Conservation (phyloP, 92 coral and sea anemone species). For the Porites evermanni region DNA sequence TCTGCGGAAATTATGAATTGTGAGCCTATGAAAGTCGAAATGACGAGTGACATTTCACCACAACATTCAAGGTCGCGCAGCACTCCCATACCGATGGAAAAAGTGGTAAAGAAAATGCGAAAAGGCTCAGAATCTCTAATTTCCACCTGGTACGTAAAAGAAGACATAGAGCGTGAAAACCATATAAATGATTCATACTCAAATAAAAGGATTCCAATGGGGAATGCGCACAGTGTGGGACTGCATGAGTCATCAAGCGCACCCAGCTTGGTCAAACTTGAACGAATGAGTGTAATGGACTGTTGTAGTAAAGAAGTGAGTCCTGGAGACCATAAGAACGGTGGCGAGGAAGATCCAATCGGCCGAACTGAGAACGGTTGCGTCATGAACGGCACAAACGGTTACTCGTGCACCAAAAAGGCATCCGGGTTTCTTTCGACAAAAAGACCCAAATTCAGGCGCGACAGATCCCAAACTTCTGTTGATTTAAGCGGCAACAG, state of each 20-base stretch:
- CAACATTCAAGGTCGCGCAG: slow-evolving; percentile 42
- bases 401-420: neutral
- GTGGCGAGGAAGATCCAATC: neutral
- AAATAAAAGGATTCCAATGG: slow-evolving; percentile 32
- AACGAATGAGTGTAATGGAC: slow-evolving; percentile 1
- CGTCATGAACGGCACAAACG: neutral
- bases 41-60: neutral
- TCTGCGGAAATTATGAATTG: slow-evolving; percentile 34
- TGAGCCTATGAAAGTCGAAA: neutral
- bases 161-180: slow-evolving; percentile 29
- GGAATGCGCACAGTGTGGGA: slow-evolving; percentile 25
- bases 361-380: neutral
- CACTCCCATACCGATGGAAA: slow-evolving; percentile 33
- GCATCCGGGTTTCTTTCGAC: neutral
- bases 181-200: slow-evolving; percentile 10
- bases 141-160: neutral
- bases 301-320: neutral
- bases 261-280: slow-evolving; percentile 21
- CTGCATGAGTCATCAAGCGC: slow-evolving; percentile 37
- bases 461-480: slow-evolving; percentile 30
- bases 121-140: slow-evolving; percentile 8
- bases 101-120: slow-evolving; percentile 1
- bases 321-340: slow-evolving; percentile 1
- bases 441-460: neutral
- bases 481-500: slow-evolving; percentile 16